Percentiles rank a stretch among this genome's conserved stretches.
Evolutionary conservation across 2,113 vertebrate species (phyloP).

Genomic region (Sminthopsis crassicaudata): DNA sequence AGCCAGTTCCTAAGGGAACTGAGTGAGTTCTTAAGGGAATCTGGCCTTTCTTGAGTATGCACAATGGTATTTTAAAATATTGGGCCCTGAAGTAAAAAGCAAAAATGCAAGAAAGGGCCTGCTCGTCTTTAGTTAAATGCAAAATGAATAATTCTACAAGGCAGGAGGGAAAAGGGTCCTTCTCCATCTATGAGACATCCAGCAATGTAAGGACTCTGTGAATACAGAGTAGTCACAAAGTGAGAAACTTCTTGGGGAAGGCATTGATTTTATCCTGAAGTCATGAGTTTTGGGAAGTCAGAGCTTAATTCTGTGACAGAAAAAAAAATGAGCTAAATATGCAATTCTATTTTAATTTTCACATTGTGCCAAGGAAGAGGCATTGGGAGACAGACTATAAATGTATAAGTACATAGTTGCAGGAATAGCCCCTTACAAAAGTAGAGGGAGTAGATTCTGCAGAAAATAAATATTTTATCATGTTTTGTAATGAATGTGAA

Average conservation of each 20-base stretch:
- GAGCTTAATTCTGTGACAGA: constrained; percentile 67
- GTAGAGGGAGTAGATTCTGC: constrained; percentile 41
- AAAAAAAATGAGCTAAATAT: constrained; percentile 74
- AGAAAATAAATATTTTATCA: constrained; percentile 66
- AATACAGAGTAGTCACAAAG: constrained; percentile 11
- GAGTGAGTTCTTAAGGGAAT: background rate
- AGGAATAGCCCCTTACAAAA: constrained; percentile 69
- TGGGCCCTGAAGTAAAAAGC: background rate
- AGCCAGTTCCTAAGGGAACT: background rate
- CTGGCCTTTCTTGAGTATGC: constrained; percentile 30
- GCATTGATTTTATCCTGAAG: constrained; percentile 57
- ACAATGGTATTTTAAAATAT: constrained; percentile 40
- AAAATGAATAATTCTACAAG: background rate
- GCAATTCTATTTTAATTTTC: constrained; percentile 79
- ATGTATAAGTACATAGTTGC: constrained; percentile 68
- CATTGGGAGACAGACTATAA: constrained; percentile 71
- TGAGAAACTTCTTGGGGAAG: constrained; percentile 34
- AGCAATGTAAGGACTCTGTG: background rate
- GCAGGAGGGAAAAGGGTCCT: background rate
- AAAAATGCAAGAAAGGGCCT: background rate
- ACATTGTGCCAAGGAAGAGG: constrained; percentile 73
- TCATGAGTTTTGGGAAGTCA: constrained; percentile 72
- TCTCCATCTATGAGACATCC: background rate
- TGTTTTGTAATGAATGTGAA: constrained; percentile 36
- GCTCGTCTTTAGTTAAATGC: background rate